Evolutionary conservation across 2,113 vertebrate genomes (phyloP).

Genomic region (Macaca nemestrina): DNA sequence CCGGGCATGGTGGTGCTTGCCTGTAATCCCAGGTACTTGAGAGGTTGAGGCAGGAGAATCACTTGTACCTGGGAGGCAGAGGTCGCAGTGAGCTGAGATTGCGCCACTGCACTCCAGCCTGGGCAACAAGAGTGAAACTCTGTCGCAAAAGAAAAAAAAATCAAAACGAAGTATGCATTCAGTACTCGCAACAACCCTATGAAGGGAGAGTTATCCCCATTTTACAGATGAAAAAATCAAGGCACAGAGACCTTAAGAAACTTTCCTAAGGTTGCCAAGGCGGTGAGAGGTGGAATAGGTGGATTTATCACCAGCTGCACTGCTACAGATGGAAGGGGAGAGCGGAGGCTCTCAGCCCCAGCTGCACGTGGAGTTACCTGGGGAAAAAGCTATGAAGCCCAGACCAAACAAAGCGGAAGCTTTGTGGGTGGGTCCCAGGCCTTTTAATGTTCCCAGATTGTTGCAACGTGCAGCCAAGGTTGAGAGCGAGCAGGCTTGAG

Average conservation of each 20-base stretch:
- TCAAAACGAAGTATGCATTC: background rate
- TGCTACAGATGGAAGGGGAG: rapidly evolving
- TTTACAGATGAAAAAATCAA: slow-evolving; percentile 16
- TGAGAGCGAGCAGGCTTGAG: background rate
- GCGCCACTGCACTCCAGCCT: background rate
- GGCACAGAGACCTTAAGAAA: slow-evolving; percentile 25
- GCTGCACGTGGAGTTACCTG: rapidly evolving
- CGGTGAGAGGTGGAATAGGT: too few relatives aligned
- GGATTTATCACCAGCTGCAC: background rate
- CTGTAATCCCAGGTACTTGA: background rate
- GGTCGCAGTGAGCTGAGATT: background rate
- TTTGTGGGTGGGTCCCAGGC: background rate
- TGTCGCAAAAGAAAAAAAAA: background rate
- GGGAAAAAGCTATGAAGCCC: background rate
- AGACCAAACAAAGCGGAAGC: background rate
- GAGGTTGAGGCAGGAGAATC: background rate
- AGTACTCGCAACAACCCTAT: background rate
- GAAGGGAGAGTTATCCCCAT: background rate
- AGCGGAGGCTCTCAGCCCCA: background rate
- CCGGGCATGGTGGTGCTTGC: background rate
- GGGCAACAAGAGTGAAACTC: background rate
- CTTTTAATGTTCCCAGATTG: background rate
- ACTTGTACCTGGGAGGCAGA: background rate
- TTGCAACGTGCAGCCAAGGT: background rate
- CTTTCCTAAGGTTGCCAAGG: background rate